Evolutionary conservation across 2,888 invertebrate genomes (phyloP).

Genomic region (Pseudoips prasinana): DNA sequence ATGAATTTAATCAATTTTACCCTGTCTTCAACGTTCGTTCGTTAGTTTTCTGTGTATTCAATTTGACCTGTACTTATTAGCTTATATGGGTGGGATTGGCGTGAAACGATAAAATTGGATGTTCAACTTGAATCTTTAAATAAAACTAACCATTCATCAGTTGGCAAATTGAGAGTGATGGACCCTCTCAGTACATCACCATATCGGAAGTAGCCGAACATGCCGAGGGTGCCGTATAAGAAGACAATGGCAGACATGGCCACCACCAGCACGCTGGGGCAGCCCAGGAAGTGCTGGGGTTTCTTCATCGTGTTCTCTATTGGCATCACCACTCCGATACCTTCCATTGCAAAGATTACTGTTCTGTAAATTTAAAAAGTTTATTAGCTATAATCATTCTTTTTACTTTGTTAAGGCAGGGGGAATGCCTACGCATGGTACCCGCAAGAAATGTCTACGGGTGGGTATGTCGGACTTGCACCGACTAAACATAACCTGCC

Average conservation of each 20-base stretch:
- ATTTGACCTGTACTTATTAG: too few species aligned
- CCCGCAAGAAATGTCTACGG: too few species aligned
- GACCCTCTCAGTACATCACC: conserved; percentile 87
- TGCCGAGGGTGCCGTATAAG: conserved; percentile 91
- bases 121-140: too few species aligned
- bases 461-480: too few species aligned
- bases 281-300: conserved; percentile 89
- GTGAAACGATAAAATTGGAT: too few species aligned
- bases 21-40: too few species aligned
- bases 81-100: too few species aligned
- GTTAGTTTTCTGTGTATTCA: too few species aligned
- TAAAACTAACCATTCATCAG: conserved; percentile 85
- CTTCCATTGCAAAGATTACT: conserved; percentile 98
- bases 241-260: conserved; percentile 91
- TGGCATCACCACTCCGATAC: conserved; percentile 95
- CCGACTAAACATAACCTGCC: too few species aligned
- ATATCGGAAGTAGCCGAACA: conserved; percentile 94
- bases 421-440: too few species aligned
- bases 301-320: conserved; percentile 95
- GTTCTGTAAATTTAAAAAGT: conserved; percentile 83
- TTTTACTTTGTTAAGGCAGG: background rate
- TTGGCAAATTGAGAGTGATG: conserved; percentile 93
- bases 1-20: too few species aligned
- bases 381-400: background rate
- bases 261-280: conserved; percentile 91